Evolutionary conservation across 2,797 vertebrate genomes (phyloP), one percentile per base, ranked within the genome.

Genomic region (Rhynchotus rufescens): DNA sequence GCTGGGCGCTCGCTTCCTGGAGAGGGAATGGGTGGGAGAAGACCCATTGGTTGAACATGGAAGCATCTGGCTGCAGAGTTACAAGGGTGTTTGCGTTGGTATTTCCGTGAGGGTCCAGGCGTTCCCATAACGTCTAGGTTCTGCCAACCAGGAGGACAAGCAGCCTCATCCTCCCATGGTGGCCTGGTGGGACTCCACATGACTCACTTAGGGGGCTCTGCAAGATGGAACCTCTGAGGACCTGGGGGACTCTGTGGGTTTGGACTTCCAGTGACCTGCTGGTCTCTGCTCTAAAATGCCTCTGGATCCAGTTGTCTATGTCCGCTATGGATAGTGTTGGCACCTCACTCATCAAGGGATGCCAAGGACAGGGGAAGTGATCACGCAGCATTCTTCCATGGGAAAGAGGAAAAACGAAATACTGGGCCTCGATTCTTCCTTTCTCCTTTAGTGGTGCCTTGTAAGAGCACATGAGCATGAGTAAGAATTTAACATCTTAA

Each of bases 1-100:
- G 95, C 96, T 98, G 98, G 85, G 97, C 97, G 98, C 97, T 98
- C 96, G 96, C 97, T 93, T 98, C 98, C 96, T 30, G 65, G 17
- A 62, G 56, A 25, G 47, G 62, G 15, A 34, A 30, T 14, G 42
- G 42, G 51, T 30, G 54, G 20, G 47, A 44, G 44, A 80, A 44
- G 25, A 36, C 25, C 15, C 6, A 4, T 9, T 54, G 34, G 38
- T 59, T 79, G 26, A 26, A n/a, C 23, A 15, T 0, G 4, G 34
- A 47, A 20, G 13, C 22, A 36, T 8, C 10, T 49, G 2, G 6
- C 17, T 11, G 34, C 26, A 30, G 36, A 71, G 20, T 13, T 10
- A 40, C 23, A 32, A 34, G 15, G 8, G 5, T 45, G 6, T 16
- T 36, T 0, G 0, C 4, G 26, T n/a, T 54, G 38, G 42, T 38